Conservation (phyloP, 2,888 invertebrate species). For the Antitype chi region DNA sequence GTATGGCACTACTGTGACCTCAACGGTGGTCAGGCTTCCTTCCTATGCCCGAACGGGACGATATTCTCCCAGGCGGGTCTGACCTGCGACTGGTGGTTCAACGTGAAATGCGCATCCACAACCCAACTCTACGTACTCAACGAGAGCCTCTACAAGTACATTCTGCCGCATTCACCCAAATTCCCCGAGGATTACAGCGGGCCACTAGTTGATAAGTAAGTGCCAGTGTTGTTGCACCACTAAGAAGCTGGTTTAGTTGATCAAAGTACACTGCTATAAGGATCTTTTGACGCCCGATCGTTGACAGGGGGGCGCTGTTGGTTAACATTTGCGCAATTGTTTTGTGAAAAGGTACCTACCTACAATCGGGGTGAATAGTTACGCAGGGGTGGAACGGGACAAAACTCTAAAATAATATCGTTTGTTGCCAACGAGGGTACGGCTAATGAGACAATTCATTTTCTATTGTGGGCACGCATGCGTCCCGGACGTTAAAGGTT, state of each 20-base stretch:
- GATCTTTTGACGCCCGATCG: neutral
- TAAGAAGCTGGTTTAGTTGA: neutral
- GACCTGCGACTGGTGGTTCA: constrained; percentile 98
- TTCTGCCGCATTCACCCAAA: constrained; percentile 95
- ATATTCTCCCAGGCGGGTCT: constrained; percentile 97
- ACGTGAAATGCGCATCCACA: constrained; percentile 96
- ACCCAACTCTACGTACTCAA: constrained; percentile 96
- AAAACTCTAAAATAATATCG: no score
- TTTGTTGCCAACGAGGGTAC: no score
- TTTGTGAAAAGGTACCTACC: neutral
- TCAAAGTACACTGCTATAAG: neutral
- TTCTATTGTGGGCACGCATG: no score
- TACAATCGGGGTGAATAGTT: no score
- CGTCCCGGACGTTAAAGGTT: no score
- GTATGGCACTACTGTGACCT: constrained; percentile 98
- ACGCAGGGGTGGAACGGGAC: no score
- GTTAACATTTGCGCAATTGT: neutral
- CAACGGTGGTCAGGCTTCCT: constrained; percentile 97
- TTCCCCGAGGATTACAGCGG: constrained; percentile 98
- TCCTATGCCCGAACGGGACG: constrained; percentile 97
- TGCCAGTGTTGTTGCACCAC: constrained; percentile 45
- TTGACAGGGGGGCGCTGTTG: neutral
- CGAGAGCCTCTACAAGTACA: constrained; percentile 96
- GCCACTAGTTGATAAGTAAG: constrained; percentile 95
- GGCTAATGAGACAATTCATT: no score